Evolutionary conservation across 2,888 invertebrate genomes (phyloP), one percentile per base, ranked within the genome.

Genomic region (Napeogenes sylphis): DNA sequence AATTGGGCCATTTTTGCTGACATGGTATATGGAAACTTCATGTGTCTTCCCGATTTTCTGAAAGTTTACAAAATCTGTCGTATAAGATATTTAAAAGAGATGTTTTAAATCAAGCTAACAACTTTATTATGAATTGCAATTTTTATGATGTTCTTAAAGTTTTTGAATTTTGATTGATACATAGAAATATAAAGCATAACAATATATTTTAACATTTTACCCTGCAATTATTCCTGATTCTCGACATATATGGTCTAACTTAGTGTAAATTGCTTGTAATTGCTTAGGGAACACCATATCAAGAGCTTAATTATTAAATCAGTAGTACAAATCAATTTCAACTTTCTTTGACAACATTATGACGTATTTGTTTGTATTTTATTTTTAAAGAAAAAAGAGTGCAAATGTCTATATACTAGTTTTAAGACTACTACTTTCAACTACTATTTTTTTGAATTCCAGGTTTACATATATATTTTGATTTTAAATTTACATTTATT

Each of bases 21-120:
- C 38, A 94, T 80, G 0, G 97, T 97, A 82, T 97, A 97, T 0
- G 97, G 97, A 81, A 88, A 97, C 81, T 94, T 96, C 97, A 97
- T 97, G 57, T 94, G 94, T 63, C 95, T 92, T 61, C 92, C 92
- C 60, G 90, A 86, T 73, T 87, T 87, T 38, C 90, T 90, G 79
- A 59, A 83, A 83, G 47, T 54, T 38, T 8, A 60, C 56, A 38
- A 56, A 58, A 56, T 62, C 33, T 35, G 33, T 53, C 51, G 47
- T 8, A 6, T 38, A 2, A 6, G 8, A 38, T 4, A 38, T 38
- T 38, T 38, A 38, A 38, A 38, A 42, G 10, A 42, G 42, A 42
- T 42, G 10, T 10, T 42, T 42, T 38, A 38, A 21, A 21, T 21
- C 21, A 21, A 38, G 38, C 38, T 38, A n/a, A 47, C 5, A n/a